These are phyloP conservation scores for Phallusia fumigata DNA, from an alignment of 23 tunicate genomes.

Conservation along the genomic window DNA sequence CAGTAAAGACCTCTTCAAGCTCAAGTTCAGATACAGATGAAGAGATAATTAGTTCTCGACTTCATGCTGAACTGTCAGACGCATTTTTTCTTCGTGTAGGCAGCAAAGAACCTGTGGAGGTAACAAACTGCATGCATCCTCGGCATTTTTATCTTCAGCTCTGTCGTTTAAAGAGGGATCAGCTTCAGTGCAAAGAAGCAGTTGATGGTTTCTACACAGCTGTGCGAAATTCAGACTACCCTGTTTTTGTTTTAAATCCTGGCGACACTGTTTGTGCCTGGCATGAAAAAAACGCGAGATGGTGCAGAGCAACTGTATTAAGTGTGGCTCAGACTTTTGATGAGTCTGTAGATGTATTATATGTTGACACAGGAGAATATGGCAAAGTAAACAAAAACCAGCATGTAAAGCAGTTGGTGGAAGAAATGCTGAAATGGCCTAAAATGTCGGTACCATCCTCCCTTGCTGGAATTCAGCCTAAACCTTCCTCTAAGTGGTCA, in stretches of 20 bases:
- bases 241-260: slow-evolving; percentile 19
- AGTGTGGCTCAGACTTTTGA: not conserved
- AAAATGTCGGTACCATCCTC: slow-evolving; percentile 51
- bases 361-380: slow-evolving; percentile 50
- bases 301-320: slow-evolving; percentile 65
- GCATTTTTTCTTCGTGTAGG: slow-evolving; percentile 22
- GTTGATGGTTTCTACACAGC: slow-evolving; percentile 82
- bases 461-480: slow-evolving; percentile 39
- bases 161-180: slow-evolving; percentile 4
- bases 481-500: slow-evolving; percentile 16
- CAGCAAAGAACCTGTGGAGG: slow-evolving; percentile 6
- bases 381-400: slow-evolving; percentile 31
- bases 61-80: slow-evolving; percentile 6
- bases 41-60: not conserved
- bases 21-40: not conserved
- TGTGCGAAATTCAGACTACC: slow-evolving; percentile 59
- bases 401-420: slow-evolving; percentile 52
- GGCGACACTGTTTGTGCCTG: slow-evolving; percentile 61
- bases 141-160: slow-evolving; percentile 43
- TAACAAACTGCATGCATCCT: slow-evolving; percentile 30
- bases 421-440: slow-evolving; percentile 57
- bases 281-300: slow-evolving; percentile 31
- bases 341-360: slow-evolving; percentile 33
- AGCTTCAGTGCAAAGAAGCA: not conserved
- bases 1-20: not conserved